Conservation (phyloP, 2,888 invertebrate genomes). For the Caenorhabditis imperialis region DNA sequence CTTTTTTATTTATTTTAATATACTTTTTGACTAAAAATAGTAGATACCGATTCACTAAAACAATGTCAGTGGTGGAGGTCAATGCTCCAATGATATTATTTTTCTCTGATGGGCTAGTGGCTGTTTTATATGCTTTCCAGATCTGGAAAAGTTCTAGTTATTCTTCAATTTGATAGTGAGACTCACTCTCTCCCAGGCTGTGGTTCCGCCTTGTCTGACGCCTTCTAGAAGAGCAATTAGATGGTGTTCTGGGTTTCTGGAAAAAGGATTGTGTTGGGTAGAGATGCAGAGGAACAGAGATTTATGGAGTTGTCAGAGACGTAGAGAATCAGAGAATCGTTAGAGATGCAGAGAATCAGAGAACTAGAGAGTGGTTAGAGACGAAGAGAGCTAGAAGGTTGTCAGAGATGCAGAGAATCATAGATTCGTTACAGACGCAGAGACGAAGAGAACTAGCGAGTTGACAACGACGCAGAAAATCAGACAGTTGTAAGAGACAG, state of each 20-base stretch:
- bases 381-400: no score
- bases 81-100: slow-evolving; percentile 63
- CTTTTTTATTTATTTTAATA: background rate
- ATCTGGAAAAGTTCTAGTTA: slow-evolving; percentile 6
- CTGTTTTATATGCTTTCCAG: slow-evolving; percentile 36
- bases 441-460: no score
- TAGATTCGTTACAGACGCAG: no score
- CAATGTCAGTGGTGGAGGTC: slow-evolving; percentile 59
- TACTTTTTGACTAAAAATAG: background rate
- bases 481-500: no score
- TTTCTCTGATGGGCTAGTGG: slow-evolving; percentile 59
- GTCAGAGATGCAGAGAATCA: no score
- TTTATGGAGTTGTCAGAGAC: no score
- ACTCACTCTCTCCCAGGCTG: slow-evolving; percentile 65
- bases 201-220: slow-evolving; percentile 58
- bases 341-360: no score
- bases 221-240: slow-evolving; percentile 67
- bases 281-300: no score
- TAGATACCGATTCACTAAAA: slow-evolving; percentile 37
- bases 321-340: no score
- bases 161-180: background rate
- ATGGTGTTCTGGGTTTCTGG: slow-evolving; percentile 59
- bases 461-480: no score
- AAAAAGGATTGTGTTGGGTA: background rate
- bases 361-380: no score